These are phyloP conservation scores for Noctua comes DNA, from an alignment of 2,888 invertebrate species.

Conservation along the genomic window DNA sequence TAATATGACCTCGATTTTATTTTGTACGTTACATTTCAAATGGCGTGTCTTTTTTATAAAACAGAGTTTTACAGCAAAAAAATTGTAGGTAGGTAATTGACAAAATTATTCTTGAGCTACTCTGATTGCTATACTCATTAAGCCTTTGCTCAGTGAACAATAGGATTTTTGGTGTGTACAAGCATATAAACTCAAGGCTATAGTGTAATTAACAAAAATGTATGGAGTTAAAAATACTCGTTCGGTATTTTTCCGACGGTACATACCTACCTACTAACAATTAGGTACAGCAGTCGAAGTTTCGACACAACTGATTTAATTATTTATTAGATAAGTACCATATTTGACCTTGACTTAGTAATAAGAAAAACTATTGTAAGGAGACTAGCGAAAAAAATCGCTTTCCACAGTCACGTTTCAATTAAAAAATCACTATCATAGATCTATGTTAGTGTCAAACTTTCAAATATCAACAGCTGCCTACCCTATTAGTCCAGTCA, in stretches of 20 bases:
- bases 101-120: slow-evolving; percentile 63
- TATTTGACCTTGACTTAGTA: slow-evolving; percentile 53
- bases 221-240: neutral
- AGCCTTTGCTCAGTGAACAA: slow-evolving; percentile 49
- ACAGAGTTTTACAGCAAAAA: slow-evolving; percentile 52
- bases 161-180: slow-evolving; percentile 41
- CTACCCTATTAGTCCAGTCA: no score
- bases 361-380: slow-evolving; percentile 32
- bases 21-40: slow-evolving; percentile 64
- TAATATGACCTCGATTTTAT: slow-evolving; percentile 68
- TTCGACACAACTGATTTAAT: slow-evolving; percentile 34
- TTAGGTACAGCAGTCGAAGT: slow-evolving; percentile 19
- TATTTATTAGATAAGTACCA: slow-evolving; percentile 37
- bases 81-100: slow-evolving; percentile 61
- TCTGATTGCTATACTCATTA: slow-evolving; percentile 61
- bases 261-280: neutral
- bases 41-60: slow-evolving; percentile 41
- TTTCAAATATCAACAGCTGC: neutral
- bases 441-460: neutral
- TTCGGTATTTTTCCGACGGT: slow-evolving; percentile 18
- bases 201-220: slow-evolving; percentile 35
- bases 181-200: slow-evolving; percentile 50
- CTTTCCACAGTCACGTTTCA: slow-evolving; percentile 32
- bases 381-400: slow-evolving; percentile 15
- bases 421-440: slow-evolving; percentile 20